Conservation (phyloP, 2,888 invertebrate species). For the Drosophila rubida region DNA sequence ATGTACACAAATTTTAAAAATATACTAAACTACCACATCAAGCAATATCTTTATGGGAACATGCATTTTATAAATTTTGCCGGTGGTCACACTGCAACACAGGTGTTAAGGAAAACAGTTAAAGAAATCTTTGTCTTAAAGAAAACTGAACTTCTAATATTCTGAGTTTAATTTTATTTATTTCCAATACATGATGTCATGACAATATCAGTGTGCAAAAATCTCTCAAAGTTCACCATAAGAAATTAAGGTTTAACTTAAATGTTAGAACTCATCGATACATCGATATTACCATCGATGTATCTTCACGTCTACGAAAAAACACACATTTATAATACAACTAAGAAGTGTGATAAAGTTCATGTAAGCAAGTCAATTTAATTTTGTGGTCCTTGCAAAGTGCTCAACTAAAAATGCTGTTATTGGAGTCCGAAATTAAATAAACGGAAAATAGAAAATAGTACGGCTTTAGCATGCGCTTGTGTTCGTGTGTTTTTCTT, state of each 20-base stretch:
- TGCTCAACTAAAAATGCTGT: conserved; percentile 3
- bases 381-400: conserved; percentile 10
- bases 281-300: not conserved
- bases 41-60: too few species aligned
- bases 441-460: conserved; percentile 65
- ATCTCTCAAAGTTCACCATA: not conserved
- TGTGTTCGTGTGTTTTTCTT: conserved; percentile 75
- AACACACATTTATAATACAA: conserved; percentile 36
- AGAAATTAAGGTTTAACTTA: not conserved
- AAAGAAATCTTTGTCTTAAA: not conserved
- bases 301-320: not conserved
- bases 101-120: not conserved
- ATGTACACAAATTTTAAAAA: too few species aligned
- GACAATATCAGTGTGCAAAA: not conserved
- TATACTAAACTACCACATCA: too few species aligned
- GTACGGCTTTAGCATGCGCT: conserved; percentile 65
- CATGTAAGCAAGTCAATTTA: conserved; percentile 45
- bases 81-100: not conserved
- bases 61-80: not conserved
- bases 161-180: too few species aligned
- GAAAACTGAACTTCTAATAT: too few species aligned
- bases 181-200: not conserved
- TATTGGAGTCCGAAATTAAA: conserved; percentile 27
- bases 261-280: not conserved
- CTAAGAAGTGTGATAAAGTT: conserved; percentile 50